Conservation (phyloP, 2,888 invertebrate species). For the Urechis unicinctus region DNA sequence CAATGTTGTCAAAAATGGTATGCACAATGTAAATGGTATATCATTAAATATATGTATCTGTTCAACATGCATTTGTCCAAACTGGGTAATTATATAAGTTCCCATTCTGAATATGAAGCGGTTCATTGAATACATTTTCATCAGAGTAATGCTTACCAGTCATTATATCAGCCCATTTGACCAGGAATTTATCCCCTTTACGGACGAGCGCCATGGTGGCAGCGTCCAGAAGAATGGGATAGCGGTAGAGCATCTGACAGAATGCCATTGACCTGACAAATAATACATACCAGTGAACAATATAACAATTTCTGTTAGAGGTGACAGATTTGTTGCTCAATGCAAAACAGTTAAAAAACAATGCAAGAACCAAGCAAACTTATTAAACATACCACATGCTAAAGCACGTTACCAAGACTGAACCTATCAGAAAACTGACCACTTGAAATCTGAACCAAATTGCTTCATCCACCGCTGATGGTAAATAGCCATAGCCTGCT, state of each 20-base stretch:
- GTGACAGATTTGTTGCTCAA: not conserved
- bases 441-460: slow-evolving; percentile 36
- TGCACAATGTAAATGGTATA: too few species aligned
- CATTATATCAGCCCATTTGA: slow-evolving; percentile 39
- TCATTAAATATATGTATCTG: too few species aligned
- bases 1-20: not conserved
- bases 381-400: too few species aligned
- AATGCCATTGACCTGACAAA: slow-evolving; percentile 15
- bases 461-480: slow-evolving; percentile 35
- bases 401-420: too few species aligned
- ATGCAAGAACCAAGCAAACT: too few species aligned
- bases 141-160: slow-evolving; percentile 24
- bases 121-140: not conserved
- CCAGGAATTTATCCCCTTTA: slow-evolving; percentile 33
- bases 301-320: not conserved
- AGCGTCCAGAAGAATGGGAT: slow-evolving; percentile 36
- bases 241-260: slow-evolving; percentile 31
- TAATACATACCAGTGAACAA: too few species aligned
- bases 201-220: slow-evolving; percentile 34
- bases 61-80: too few species aligned
- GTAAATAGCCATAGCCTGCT: slow-evolving; percentile 31
- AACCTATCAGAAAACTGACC: slow-evolving; percentile 21
- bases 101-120: too few species aligned
- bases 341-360: too few species aligned
- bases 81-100: too few species aligned